Base-by-base conservation (phyloP, 1,140 invertebrate genomes). In the Bombus polaris region DNA sequence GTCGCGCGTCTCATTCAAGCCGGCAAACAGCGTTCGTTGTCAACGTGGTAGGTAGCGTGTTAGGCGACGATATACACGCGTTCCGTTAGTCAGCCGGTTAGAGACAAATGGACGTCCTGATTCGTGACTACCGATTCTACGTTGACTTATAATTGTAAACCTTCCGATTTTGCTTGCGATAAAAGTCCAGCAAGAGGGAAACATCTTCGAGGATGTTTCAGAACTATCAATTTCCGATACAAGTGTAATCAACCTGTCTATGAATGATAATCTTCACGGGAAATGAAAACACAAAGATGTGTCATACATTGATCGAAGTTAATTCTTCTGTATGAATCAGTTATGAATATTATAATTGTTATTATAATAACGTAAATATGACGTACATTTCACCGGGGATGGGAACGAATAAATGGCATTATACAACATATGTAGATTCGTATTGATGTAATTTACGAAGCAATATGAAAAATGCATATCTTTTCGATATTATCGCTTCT, bases 61-160 rank as follows among this genome's bases (percentile, higher is more conserved):
- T 74, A 81, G 80, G 80, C 66, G 86, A 85, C 81, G 88, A 91
- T 93, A 92, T 91, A 89, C 92, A 92, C 82, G 85, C 90, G 91
- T 92, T 91, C 87, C 89, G 87, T 88, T 89, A 92, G 87, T 85
- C 84, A 87, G 68, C 73, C 57, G 73, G 84, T 47, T 74, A 39
- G 82, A 89, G 86, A 93, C 88, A 92, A 91, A 92, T 91, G 88
- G 87, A 91, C 75, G 88, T 86, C 85, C 84, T 76, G 79, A 86
- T 86, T 80, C 81, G 81, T 89, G 89, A 86, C 90, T 88, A 76
- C 83, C 75, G 89, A 85, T 84, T 78, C 75, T 81, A 76, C 73
- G 81, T 65, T 76, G 79, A 87, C 83, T 89, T 90, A 88, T 91
- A 91, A 91, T 89, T 88, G 90, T 57, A 35, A 25, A 25, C 9